Percentiles rank a stretch among this genome's conserved stretches.
Evolutionary conservation across 2,797 vertebrate species (phyloP).

Genomic region (Cyclopterus lumpus): DNA sequence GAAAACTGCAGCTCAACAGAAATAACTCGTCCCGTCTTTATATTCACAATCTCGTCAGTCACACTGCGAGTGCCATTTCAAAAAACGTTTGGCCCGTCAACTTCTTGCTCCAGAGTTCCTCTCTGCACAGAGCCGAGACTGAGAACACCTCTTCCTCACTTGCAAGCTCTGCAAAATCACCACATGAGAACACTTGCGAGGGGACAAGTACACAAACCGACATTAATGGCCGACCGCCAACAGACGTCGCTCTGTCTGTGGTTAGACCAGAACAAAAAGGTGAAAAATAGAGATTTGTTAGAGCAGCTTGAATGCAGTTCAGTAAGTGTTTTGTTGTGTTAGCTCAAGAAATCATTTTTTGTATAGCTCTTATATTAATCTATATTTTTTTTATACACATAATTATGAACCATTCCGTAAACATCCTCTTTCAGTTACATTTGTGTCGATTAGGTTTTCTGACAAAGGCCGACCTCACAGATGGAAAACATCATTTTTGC

Average conservation of each 20-base stretch:
- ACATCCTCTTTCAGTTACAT: conserved; percentile 45
- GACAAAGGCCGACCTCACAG: conserved; percentile 43
- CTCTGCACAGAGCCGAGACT: conserved; percentile 22
- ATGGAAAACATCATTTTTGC: conserved; percentile 44
- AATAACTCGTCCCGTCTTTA: background rate
- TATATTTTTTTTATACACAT: conserved; percentile 63
- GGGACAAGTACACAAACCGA: conserved; percentile 42
- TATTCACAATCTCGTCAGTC: conserved; percentile 19
- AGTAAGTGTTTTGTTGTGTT: conserved; percentile 54
- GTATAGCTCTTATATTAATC: conserved; percentile 71
- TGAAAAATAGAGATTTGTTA: conserved; percentile 42
- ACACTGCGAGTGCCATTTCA: conserved; percentile 33
- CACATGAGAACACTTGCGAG: conserved; percentile 50
- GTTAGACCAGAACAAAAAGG: conserved; percentile 33
- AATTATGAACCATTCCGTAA: conserved; percentile 40
- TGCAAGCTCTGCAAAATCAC: conserved; percentile 44
- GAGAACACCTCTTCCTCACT: conserved; percentile 33
- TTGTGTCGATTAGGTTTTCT: conserved; percentile 44
- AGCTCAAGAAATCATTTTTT: conserved; percentile 63
- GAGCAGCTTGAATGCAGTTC: conserved; percentile 40
- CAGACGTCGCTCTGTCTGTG: conserved; percentile 28
- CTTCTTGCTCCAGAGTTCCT: conserved; percentile 30
- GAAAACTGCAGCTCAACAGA: conserved; percentile 43
- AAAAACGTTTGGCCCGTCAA: conserved; percentile 25
- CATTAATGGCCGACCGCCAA: conserved; percentile 41